Conservation (phyloP, 1,140 invertebrate species). For the Caenorhabditis inopinata region DNA sequence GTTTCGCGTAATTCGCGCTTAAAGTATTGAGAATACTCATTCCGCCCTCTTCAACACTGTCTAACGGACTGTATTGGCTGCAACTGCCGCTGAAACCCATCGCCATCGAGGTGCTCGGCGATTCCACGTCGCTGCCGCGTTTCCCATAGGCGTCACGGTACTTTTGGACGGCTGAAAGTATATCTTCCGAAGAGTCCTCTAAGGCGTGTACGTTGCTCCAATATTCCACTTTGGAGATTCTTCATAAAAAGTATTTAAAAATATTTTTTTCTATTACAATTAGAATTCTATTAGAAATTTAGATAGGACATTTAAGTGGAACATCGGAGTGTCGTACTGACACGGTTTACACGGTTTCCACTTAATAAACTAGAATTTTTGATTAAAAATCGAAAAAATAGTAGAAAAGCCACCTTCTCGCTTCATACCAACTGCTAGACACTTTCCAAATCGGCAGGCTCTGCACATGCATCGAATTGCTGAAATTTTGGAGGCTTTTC, state of each 20-base stretch:
- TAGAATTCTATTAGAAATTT: too few relatives aligned
- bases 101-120: background rate
- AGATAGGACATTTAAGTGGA: too few relatives aligned
- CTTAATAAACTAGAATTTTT: too few relatives aligned
- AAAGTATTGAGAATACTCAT: conserved; percentile 23
- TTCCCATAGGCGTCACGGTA: conserved; percentile 11
- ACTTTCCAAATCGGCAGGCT: background rate
- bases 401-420: background rate
- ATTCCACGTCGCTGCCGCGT: background rate
- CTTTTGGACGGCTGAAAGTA: conserved; percentile 19
- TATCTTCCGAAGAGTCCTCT: too few relatives aligned
- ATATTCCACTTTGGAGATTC: too few relatives aligned
- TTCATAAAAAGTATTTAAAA: too few relatives aligned
- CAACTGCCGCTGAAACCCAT: background rate
- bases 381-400: too few relatives aligned
- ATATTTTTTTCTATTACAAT: too few relatives aligned
- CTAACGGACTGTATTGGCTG: background rate
- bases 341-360: too few relatives aligned
- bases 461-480: conserved; percentile 6
- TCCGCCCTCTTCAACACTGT: conserved; percentile 30
- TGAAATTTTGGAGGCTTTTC: background rate
- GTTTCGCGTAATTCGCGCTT: background rate
- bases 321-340: too few relatives aligned
- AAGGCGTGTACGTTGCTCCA: too few relatives aligned
- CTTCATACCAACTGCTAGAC: background rate